Percentiles rank a stretch among this genome's conserved stretches.
Evolutionary conservation across 2,113 vertebrate species (phyloP).

Genomic region (Oreochromis niloticus): DNA sequence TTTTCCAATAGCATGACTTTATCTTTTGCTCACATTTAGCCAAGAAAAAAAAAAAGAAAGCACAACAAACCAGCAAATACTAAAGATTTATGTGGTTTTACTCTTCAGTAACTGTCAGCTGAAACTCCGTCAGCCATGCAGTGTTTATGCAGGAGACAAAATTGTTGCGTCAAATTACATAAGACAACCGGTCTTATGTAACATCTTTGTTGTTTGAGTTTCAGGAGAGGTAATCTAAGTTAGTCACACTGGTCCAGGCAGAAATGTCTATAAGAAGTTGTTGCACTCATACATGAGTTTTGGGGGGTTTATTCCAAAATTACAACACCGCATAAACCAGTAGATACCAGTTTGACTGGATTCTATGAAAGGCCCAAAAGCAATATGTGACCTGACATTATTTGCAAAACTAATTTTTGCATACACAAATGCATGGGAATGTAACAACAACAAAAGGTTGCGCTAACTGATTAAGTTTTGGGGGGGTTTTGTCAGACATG

Average conservation of each 20-base stretch:
- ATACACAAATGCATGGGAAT: not conserved
- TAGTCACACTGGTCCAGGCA: not conserved
- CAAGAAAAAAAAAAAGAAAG: not conserved
- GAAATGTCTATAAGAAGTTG: not conserved
- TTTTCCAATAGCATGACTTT: conserved; percentile 5
- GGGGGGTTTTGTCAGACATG: not conserved
- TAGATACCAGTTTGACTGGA: not conserved
- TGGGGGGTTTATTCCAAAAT: not conserved
- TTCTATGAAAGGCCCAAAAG: conserved; percentile 35
- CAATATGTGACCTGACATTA: conserved; percentile 30
- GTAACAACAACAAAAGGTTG: not conserved
- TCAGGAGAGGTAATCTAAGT: not conserved
- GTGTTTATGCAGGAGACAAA: conserved; percentile 2
- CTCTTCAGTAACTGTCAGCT: not conserved
- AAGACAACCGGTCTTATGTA: not conserved
- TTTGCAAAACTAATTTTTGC: not conserved
- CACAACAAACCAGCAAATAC: conserved; percentile 31
- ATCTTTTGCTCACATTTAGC: not conserved
- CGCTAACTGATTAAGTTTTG: not conserved
- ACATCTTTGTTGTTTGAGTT: not conserved
- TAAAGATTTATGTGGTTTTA: not conserved
- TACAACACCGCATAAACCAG: not conserved
- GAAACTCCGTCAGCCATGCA: not conserved
- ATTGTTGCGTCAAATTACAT: not conserved
- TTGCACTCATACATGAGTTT: not conserved